phyloP scores from a whole-genome alignment of 2,113 vertebrate species.

The Oxyruncus cristatus region DNA sequence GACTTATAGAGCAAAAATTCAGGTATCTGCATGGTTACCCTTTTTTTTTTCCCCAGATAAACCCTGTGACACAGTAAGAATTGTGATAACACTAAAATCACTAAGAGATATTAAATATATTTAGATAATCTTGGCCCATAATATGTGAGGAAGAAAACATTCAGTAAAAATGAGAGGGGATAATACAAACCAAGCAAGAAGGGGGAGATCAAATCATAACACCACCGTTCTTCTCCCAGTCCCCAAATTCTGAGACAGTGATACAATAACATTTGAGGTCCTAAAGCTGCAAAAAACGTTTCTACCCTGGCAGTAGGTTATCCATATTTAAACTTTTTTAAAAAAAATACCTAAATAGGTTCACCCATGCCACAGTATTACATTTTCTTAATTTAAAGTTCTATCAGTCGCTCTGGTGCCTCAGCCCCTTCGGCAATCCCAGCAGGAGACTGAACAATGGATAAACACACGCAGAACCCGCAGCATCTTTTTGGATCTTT shows the following conservation, averaged over 20 bases:
- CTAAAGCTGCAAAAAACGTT: background rate
- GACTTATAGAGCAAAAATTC: background rate
- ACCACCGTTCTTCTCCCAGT: no score
- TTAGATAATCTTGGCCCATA: background rate
- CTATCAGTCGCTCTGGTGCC: rapidly evolving
- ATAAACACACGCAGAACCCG: background rate
- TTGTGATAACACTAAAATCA: background rate
- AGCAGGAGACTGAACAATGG: background rate
- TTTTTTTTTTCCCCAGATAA: background rate
- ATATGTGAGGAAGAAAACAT: background rate
- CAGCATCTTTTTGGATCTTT: background rate
- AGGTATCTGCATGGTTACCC: background rate
- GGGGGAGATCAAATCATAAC: background rate
- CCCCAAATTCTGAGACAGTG: background rate
- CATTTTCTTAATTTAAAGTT: background rate
- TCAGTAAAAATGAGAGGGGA: background rate
- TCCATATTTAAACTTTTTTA: background rate
- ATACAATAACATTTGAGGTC: background rate
- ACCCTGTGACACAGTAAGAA: background rate
- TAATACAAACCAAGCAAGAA: background rate
- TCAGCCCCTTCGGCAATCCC: background rate
- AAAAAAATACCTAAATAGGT: background rate
- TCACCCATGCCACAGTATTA: background rate
- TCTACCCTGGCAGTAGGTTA: rapidly evolving
- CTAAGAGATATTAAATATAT: background rate